A percentile compares a stretch with the other conserved stretches of the same genome.
phyloP scores from a whole-genome alignment of 2,113 vertebrate species.

The Petrocephalus microphthalmus region DNA sequence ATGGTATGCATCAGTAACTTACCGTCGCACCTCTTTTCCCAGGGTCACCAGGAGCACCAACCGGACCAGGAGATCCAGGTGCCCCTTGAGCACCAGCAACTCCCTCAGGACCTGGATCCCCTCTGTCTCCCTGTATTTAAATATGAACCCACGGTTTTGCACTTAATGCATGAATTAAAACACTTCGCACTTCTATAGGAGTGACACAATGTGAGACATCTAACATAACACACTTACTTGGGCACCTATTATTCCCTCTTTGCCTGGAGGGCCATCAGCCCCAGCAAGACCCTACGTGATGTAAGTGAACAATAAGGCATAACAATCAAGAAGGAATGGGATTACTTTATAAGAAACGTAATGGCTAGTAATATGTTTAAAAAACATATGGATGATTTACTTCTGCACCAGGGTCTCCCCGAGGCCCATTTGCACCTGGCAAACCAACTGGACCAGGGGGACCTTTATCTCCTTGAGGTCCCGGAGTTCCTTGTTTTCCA shows the following conservation, averaged over 20 bases:
- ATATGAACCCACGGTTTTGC: not conserved
- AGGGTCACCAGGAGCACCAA: slow-evolving; percentile 77
- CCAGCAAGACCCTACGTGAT: slow-evolving; percentile 76
- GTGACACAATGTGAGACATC: not conserved
- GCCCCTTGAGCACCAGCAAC: slow-evolving; percentile 75
- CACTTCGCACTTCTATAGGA: too few species aligned
- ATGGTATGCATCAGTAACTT: slow-evolving; percentile 39
- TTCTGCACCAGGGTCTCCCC: slow-evolving; percentile 87
- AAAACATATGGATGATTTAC: slow-evolving; percentile 59
- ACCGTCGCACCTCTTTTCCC: slow-evolving; percentile 89
- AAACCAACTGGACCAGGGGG: slow-evolving; percentile 83
- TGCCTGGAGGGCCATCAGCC: slow-evolving; percentile 87
- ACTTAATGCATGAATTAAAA: not conserved
- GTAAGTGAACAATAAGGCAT: not conserved
- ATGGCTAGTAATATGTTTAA: not conserved
- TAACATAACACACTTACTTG: slow-evolving; percentile 66
- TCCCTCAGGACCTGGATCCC: slow-evolving; percentile 84
- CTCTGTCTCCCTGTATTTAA: slow-evolving; percentile 77
- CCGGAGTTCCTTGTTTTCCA: slow-evolving; percentile 82
- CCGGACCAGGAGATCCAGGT: slow-evolving; percentile 82
- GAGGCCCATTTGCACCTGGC: slow-evolving; percentile 87
- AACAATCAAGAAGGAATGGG: not conserved
- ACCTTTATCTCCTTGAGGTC: slow-evolving; percentile 84
- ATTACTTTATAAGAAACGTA: not conserved
- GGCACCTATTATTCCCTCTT: slow-evolving; percentile 81